Percentiles rank a stretch among this genome's conserved stretches.
phyloP scores from a whole-genome alignment of 2,113 vertebrate species.

The Hippoglossus stenolepis region DNA sequence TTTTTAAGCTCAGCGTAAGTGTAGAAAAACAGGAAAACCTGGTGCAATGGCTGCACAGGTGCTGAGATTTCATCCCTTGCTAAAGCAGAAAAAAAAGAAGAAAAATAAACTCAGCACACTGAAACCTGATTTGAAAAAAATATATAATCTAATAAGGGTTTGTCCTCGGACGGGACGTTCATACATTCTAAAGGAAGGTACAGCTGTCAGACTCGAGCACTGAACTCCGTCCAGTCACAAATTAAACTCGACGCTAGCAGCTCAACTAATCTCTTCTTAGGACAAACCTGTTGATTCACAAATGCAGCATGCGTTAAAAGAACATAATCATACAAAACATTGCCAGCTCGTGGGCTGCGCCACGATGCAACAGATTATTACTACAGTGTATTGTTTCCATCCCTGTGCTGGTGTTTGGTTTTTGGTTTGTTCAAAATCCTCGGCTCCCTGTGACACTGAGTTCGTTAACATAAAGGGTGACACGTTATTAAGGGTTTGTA shows the following conservation, averaged over 20 bases:
- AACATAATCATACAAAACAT: conserved; percentile 53
- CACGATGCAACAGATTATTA: conserved; percentile 36
- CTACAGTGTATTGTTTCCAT: conserved; percentile 69
- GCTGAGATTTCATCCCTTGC: conserved; percentile 56
- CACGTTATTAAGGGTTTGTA: conserved; percentile 47
- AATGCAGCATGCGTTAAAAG: conserved; percentile 67
- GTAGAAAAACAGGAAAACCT: conserved; percentile 62
- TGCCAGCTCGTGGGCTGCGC: conserved; percentile 48
- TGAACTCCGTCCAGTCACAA: conserved; percentile 56
- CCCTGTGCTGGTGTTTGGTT: conserved; percentile 79
- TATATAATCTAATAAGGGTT: conserved; percentile 44
- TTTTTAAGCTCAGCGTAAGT: conserved; percentile 67
- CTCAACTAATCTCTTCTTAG: conserved; percentile 66
- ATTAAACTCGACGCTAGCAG: conserved; percentile 65
- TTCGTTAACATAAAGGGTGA: conserved; percentile 37
- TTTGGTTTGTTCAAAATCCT: conserved; percentile 73
- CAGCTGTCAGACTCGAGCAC: conserved; percentile 60
- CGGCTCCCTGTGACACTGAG: conserved; percentile 50
- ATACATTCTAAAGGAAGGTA: conserved; percentile 81
- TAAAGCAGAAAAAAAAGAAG: conserved; percentile 52
- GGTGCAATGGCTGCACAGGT: conserved; percentile 62
- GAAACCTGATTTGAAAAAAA: conserved; percentile 69
- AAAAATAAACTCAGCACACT: conserved; percentile 50
- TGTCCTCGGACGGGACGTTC: conserved; percentile 53
- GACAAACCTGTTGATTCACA: conserved; percentile 60